Evolutionary conservation across 30 jellyfish, hydroid and myxozoan species (phyloP), one percentile per base, ranked within the genome.

Genomic region (Chrysaora quinquecirrha): DNA sequence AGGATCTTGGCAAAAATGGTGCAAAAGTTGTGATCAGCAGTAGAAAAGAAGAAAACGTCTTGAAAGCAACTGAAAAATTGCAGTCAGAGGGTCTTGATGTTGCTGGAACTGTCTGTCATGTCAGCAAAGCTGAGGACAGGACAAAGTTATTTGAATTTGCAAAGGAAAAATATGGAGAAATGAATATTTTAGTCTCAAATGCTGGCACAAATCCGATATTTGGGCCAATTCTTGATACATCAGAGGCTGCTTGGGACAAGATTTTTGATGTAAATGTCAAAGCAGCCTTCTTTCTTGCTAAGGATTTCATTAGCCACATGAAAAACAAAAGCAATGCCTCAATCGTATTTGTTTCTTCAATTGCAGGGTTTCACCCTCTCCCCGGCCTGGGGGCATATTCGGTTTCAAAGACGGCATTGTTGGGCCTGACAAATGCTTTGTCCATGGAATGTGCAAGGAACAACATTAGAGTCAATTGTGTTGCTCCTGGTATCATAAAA

Each of bases 381-480:
- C 98, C 92, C 2, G 88, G 90, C 25, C 94, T 94, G 48, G 99
- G 99, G 6, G 95, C 96, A 4, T 94, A 94, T 73, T 94, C 97
- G 0, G 94, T 94, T 30, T 94, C 99, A 61, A 94, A 94, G 93
- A 94, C 99, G 1, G 99, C 99, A 10, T 81, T 94, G 7, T 60
- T 94, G 21, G 97, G 99, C 21, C 61, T 94, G 75, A 89, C 96
- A 18, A 94, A 87, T 63, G 97, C 89, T 1, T 81, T 94, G 7
- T 88, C 97, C 9, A 64, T 63, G 9, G 99, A 94, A 54, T 83
- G 92, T 73, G 99, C 96, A 10, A 89, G 85, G 16, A 69, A 48
- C 87, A 88, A 87, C 58, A 82, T 94, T n/a, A 70, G 99, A 71
- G 99, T 94, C 30, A 94, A 94, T 77, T 89, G 99, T 34, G 87